phyloP scores from a whole-genome alignment of 2,113 vertebrate genomes.

The Ciconia maguari region DNA sequence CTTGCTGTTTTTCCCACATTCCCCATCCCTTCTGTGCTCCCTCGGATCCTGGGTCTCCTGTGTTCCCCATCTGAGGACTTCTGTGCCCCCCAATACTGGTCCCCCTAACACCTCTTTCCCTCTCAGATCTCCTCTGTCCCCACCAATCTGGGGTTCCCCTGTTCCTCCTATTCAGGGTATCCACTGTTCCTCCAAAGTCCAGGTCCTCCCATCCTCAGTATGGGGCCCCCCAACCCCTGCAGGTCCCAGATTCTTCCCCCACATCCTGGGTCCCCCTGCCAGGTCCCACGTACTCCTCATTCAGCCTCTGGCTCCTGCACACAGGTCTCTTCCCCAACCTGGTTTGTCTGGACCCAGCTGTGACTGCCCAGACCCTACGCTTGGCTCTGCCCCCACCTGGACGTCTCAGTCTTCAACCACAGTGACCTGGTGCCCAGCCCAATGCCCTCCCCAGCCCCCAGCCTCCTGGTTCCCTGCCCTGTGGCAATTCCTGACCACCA shows the following conservation, averaged over 20 bases:
- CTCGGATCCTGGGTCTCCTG: not conserved
- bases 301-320: not conserved
- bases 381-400: conserved; percentile 78
- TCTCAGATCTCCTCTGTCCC: not conserved
- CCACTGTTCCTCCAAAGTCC: not conserved
- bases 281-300: not conserved
- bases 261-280: not conserved
- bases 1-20: not conserved
- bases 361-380: conserved; percentile 59
- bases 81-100: not conserved
- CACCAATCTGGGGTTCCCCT: not conserved
- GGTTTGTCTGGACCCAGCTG: conserved; percentile 56
- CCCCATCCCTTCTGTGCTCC: not conserved
- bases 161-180: not conserved
- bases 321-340: conserved; percentile 74
- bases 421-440: conserved; percentile 71
- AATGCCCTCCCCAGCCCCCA: conserved; percentile 68
- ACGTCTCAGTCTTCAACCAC: not conserved
- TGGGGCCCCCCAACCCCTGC: not conserved
- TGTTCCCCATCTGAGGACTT: not conserved
- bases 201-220: not conserved
- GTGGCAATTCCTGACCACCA: conserved; percentile 79
- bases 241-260: not conserved
- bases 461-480: conserved; percentile 76
- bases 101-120: not conserved